Percentiles rank a stretch among this genome's conserved stretches.
These are phyloP conservation scores for Saccostrea cuccullata DNA, from an alignment of 1,140 invertebrate genomes.

Conservation along the genomic window DNA sequence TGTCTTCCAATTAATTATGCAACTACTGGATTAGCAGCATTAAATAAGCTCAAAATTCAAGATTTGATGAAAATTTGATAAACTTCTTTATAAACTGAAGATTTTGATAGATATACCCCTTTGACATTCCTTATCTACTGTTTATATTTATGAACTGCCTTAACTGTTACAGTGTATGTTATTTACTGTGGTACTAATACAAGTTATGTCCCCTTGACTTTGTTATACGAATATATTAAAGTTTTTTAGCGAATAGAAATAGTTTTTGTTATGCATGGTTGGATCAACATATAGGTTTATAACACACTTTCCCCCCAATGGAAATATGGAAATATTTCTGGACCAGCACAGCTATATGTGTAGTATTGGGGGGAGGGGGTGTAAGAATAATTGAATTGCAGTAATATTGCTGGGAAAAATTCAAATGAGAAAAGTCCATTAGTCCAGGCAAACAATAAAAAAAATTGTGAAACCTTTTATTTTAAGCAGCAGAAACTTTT, in stretches of 20 bases:
- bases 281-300: not conserved
- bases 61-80: not conserved
- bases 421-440: no score
- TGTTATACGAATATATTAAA: conserved; percentile 26
- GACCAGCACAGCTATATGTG: no score
- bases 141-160: not conserved
- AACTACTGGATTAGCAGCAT: not conserved
- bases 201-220: conserved; percentile 26
- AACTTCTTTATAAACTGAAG: not conserved
- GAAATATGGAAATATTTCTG: no score
- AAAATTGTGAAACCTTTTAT: no score
- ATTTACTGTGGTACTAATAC: not conserved
- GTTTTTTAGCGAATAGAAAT: conserved; percentile 13
- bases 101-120: not conserved
- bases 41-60: not conserved
- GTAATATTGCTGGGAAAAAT: no score
- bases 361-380: no score
- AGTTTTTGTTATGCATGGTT: not conserved
- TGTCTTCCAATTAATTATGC: not conserved
- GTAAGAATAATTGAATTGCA: no score
- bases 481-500: no score
- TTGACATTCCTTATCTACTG: not conserved
- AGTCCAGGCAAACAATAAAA: no score
- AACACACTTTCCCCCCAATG: not conserved
- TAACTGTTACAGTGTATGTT: not conserved